These are phyloP conservation scores for Alloplasta piceator DNA, from an alignment of 2,888 invertebrate genomes.

Conservation along the genomic window DNA sequence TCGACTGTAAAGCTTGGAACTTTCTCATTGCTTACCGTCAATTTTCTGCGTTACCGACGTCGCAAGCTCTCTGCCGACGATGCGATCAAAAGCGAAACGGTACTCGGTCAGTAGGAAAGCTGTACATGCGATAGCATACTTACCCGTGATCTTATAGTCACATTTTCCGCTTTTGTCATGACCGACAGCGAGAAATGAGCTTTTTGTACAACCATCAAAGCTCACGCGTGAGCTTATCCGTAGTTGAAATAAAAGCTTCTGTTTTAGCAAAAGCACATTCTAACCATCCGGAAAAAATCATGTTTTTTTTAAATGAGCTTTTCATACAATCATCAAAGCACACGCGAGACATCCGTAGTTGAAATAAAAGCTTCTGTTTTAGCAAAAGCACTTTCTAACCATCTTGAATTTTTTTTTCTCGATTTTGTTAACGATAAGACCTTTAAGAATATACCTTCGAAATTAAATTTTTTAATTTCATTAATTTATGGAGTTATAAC, in stretches of 20 bases:
- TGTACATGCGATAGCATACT: background rate
- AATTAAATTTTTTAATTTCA: too few relatives aligned
- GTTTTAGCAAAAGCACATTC: background rate
- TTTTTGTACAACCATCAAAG: background rate
- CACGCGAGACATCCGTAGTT: background rate
- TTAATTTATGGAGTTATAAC: too few relatives aligned
- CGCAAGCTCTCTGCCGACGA: constrained; percentile 21
- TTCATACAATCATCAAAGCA: background rate
- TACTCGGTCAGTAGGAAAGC: constrained; percentile 4
- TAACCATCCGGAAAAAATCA: too few relatives aligned
- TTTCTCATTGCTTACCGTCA: background rate
- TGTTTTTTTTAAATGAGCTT: too few relatives aligned
- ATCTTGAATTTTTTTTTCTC: too few relatives aligned
- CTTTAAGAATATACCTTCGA: too few relatives aligned
- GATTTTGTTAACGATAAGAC: too few relatives aligned
- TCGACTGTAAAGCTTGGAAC: constrained; percentile 8
- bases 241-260: background rate
- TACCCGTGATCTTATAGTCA: background rate
- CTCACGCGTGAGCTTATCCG: constrained; percentile 5
- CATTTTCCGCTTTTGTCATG: background rate
- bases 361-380: background rate
- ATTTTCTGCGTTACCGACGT: constrained; percentile 40
- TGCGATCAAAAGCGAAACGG: background rate
- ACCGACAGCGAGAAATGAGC: background rate
- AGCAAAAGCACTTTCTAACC: background rate